These are phyloP conservation scores for Leptoteleia sp. DNA, from an alignment of 1,140 invertebrate genomes.

Conservation along the genomic window DNA sequence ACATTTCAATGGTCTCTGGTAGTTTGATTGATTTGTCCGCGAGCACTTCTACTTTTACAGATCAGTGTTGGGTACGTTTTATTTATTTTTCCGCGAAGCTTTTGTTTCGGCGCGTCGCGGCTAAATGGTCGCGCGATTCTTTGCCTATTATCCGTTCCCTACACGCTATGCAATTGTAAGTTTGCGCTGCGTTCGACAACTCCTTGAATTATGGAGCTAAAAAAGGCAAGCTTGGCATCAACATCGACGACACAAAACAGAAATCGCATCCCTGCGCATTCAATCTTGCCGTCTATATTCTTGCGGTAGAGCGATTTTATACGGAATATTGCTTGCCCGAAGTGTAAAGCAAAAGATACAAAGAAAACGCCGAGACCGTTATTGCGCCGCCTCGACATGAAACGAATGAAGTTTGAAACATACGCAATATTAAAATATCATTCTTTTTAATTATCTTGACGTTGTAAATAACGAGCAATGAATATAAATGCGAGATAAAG, in stretches of 20 bases:
- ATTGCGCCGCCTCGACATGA: neutral
- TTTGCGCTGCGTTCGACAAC: constrained; percentile 35
- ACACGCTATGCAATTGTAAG: constrained; percentile 35
- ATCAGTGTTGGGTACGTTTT: constrained; percentile 29
- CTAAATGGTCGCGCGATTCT: constrained; percentile 32
- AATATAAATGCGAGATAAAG: constrained; percentile 19
- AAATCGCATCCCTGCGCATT: constrained; percentile 26
- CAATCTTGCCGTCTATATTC: constrained; percentile 16
- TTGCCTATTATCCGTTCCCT: constrained; percentile 17
- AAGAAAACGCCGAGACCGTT: constrained; percentile 18
- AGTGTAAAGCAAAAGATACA: constrained; percentile 13
- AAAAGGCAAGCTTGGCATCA: constrained; percentile 27
- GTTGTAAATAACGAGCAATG: constrained; percentile 20
- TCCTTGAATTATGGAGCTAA: constrained; percentile 38
- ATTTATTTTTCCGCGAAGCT: neutral
- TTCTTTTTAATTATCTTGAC: constrained; percentile 26
- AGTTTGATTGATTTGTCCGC: constrained; percentile 31
- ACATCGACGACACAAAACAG: constrained; percentile 26
- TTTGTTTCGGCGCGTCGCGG: constrained; percentile 27
- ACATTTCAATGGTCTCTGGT: constrained; percentile 1
- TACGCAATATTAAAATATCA: constrained; percentile 14
- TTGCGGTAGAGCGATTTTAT: constrained; percentile 12
- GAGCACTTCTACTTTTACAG: constrained; percentile 9
- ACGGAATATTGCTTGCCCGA: constrained; percentile 11
- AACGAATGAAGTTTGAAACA: constrained; percentile 15